phyloP scores from a whole-genome alignment of 1,140 invertebrate genomes.

The Parapsyche elsis region DNA sequence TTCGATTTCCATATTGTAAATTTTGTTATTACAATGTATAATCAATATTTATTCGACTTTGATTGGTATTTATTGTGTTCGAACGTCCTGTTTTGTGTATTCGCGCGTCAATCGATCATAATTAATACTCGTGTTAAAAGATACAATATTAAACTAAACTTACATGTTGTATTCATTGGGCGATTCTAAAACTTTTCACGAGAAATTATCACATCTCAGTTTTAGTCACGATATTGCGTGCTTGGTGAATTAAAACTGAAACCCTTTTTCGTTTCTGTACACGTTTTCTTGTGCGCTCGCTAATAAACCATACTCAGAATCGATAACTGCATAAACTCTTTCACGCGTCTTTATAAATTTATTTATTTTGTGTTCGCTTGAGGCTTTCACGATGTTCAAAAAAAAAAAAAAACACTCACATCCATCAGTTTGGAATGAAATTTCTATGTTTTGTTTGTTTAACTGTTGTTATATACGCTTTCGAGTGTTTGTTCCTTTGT shows the following conservation, averaged over 20 bases:
- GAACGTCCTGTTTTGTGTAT: neutral
- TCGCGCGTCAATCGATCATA: neutral
- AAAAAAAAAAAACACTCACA: neutral
- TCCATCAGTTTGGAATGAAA: neutral
- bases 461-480: neutral
- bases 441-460: neutral
- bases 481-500: neutral
- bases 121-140: no score
- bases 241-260: constrained; percentile 2
- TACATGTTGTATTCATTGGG: no score
- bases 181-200: no score
- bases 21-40: neutral
- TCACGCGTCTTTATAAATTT: neutral
- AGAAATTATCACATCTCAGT: neutral
- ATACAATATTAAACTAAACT: no score
- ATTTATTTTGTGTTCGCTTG: neutral
- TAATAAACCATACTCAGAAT: constrained; percentile 1
- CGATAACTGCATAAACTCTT: constrained; percentile 1
- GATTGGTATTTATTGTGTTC: constrained; percentile 12
- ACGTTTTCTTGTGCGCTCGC: constrained; percentile 2
- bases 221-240: constrained; percentile 1
- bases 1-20: no score
- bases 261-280: neutral
- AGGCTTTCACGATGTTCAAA: constrained; percentile 3
- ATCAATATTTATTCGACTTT: constrained; percentile 24